phyloP scores from a whole-genome alignment of 1,140 invertebrate genomes.

The Ostrea denselamellosa region DNA sequence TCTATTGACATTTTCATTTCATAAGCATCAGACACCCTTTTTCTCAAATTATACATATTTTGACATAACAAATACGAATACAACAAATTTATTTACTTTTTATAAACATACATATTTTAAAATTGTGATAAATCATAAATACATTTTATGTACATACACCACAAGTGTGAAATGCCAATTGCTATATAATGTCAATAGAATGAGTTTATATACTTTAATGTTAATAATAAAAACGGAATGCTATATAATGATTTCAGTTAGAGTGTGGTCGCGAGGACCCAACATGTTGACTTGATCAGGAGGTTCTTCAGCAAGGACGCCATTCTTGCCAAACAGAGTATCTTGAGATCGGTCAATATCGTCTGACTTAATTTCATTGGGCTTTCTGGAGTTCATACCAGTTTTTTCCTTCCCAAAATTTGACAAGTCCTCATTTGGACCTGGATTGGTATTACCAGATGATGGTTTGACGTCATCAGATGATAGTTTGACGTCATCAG shows the following conservation, averaged over 20 bases:
- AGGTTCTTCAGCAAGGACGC: neutral
- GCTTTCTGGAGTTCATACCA: slow-evolving; percentile 11
- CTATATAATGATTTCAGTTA: slow-evolving; percentile 27
- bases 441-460: no score
- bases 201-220: neutral
- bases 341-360: neutral
- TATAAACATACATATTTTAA: neutral
- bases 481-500: neutral
- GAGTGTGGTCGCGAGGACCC: neutral
- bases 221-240: neutral
- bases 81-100: neutral
- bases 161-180: neutral
- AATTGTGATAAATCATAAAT: neutral
- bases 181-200: neutral
- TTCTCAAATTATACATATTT: neutral
- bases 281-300: neutral
- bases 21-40: neutral
- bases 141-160: neutral
- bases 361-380: neutral
- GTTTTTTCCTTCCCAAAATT: slow-evolving; percentile 23
- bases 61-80: neutral
- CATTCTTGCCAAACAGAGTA: neutral
- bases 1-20: neutral
- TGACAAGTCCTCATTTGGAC: neutral
- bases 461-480: no score